These are phyloP conservation scores for Sclerodermus sp. DNA, from an alignment of 2,888 invertebrate genomes.

Conservation along the genomic window DNA sequence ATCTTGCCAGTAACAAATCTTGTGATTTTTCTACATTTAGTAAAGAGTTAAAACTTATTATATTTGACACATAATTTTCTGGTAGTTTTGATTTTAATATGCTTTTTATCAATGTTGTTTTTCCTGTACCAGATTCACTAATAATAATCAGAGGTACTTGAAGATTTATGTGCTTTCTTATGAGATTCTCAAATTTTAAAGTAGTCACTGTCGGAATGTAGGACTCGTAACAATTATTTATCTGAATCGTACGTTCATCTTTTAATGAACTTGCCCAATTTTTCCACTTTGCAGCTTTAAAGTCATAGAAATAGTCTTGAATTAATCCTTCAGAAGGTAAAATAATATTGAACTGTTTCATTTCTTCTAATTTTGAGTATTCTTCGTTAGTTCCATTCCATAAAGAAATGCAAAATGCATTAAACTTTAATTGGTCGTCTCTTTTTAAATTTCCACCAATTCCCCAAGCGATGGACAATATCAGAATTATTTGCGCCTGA, in stretches of 20 bases:
- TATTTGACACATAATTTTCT: constrained; percentile 60
- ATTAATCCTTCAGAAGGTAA: constrained; percentile 62
- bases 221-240: constrained; percentile 34
- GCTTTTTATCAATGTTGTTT: constrained; percentile 63
- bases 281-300: constrained; percentile 65
- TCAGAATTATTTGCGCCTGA: constrained; percentile 61
- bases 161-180: constrained; percentile 61
- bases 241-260: constrained; percentile 51
- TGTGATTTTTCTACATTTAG: constrained; percentile 62
- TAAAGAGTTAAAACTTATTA: constrained; percentile 61
- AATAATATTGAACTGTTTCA: constrained; percentile 62
- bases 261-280: constrained; percentile 63
- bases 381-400: constrained; percentile 52
- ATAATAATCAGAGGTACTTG: constrained; percentile 62
- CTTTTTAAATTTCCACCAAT: constrained; percentile 60
- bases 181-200: constrained; percentile 60
- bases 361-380: constrained; percentile 58
- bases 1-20: constrained; percentile 58
- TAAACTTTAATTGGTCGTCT: constrained; percentile 53
- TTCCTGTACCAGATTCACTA: constrained; percentile 68
- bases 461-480: constrained; percentile 62
- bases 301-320: constrained; percentile 64
- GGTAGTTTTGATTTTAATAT: constrained; percentile 58
- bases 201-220: constrained; percentile 66
- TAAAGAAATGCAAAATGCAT: constrained; percentile 52